Conservation (phyloP, 1,140 invertebrate species). For the Medauroidea extradentata region DNA sequence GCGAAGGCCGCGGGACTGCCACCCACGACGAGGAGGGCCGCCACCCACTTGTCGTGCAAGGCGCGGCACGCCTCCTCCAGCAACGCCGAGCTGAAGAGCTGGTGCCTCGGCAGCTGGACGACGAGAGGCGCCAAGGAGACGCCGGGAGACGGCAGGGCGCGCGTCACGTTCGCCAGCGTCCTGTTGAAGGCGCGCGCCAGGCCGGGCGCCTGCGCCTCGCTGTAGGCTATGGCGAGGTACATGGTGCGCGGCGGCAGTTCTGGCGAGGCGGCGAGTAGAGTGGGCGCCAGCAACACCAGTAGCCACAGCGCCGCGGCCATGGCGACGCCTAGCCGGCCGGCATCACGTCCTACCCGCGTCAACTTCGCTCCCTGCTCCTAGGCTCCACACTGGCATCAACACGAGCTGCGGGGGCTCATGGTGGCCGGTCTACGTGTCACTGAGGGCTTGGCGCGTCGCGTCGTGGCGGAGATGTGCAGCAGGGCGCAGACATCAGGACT, state of each 20-base stretch:
- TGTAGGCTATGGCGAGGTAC: not conserved
- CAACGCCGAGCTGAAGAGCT: slow-evolving; percentile 38
- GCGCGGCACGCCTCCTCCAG: slow-evolving; percentile 36
- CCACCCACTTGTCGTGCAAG: slow-evolving; percentile 39
- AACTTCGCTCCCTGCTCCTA: too few species aligned
- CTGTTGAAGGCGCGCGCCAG: not conserved
- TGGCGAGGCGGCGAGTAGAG: too few species aligned
- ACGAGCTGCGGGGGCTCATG: too few species aligned
- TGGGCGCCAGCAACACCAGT: too few species aligned
- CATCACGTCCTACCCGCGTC: too few species aligned
- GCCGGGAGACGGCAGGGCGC: slow-evolving; percentile 18
- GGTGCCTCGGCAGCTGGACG: slow-evolving; percentile 39
- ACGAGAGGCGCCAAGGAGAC: slow-evolving; percentile 36
- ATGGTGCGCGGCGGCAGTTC: not conserved
- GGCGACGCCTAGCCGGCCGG: too few species aligned
- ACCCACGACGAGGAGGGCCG: slow-evolving; percentile 39
- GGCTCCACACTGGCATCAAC: too few species aligned
- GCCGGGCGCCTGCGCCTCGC: slow-evolving; percentile 1
- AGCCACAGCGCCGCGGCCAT: too few species aligned
- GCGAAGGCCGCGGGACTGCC: slow-evolving; percentile 41
- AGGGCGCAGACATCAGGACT: too few species aligned
- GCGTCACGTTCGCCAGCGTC: not conserved
- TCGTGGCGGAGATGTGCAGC: too few species aligned
- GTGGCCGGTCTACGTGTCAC: too few species aligned
- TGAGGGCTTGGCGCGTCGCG: too few species aligned